Percentiles rank a stretch among this genome's conserved stretches.
Evolutionary conservation across 2,113 vertebrate genomes (phyloP).

Genomic region (Labrus mixtus): DNA sequence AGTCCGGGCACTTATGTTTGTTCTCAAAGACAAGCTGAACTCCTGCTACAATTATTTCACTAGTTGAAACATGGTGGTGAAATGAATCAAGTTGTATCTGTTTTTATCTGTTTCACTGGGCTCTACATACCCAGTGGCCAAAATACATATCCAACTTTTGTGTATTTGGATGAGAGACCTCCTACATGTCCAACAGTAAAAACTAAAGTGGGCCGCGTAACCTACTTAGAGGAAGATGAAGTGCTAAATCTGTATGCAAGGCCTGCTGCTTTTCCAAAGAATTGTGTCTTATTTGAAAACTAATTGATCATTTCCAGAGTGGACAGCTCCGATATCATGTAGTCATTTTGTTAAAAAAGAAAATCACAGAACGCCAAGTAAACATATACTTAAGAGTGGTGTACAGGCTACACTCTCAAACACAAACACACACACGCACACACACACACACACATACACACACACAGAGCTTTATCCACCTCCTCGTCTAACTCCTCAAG

Average conservation of each 20-base stretch:
- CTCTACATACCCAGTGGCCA: conserved; percentile 19
- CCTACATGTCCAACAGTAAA: conserved; percentile 19
- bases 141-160: conserved; percentile 38
- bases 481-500: conserved; percentile 73
- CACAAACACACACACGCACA: conserved; percentile 41
- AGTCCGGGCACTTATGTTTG: conserved; percentile 34
- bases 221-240: conserved; percentile 36
- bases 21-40: conserved; percentile 59
- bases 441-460: conserved; percentile 29
- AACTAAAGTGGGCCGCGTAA: conserved; percentile 30
- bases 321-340: neutral
- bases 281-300: conserved; percentile 6
- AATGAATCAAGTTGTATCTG: conserved; percentile 22
- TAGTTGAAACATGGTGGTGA: conserved; percentile 28
- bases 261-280: neutral
- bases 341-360: conserved; percentile 15
- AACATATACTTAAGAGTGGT: conserved; percentile 36
- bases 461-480: conserved; percentile 59
- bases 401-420: conserved; percentile 37
- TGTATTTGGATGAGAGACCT: conserved; percentile 11
- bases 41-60: conserved; percentile 39
- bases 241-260: conserved; percentile 1
- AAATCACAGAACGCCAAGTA: conserved; percentile 29
- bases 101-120: conserved; percentile 26
- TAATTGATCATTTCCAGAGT: conserved; percentile 2